These are phyloP conservation scores for Ectemnius lituratus DNA, from an alignment of 2,888 invertebrate species.

Conservation along the genomic window DNA sequence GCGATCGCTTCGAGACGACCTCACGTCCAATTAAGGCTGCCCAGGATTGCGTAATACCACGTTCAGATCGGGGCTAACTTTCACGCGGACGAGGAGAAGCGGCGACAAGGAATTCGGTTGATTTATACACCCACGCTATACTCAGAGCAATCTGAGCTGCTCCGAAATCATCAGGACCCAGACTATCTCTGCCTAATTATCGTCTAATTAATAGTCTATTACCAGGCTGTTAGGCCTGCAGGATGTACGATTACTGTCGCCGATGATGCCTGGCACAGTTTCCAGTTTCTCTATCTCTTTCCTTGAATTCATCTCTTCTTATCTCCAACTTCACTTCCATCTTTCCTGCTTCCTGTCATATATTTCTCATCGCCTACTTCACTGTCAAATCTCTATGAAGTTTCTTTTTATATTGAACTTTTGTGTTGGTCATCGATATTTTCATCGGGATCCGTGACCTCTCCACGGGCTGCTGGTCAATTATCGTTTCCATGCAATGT, in stretches of 20 bases:
- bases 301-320: too few species aligned
- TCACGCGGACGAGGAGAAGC: background rate
- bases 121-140: conserved; percentile 16
- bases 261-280: conserved; percentile 22
- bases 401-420: too few species aligned
- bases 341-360: too few species aligned
- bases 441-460: conserved; percentile 19
- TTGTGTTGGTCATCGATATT: too few species aligned
- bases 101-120: background rate
- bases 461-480: background rate
- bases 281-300: conserved; percentile 14
- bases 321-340: too few species aligned
- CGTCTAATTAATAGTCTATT: conserved; percentile 68
- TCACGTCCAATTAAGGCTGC: background rate
- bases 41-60: background rate
- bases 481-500: conserved; percentile 56
- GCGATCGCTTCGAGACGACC: background rate
- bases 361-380: too few species aligned
- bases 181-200: conserved; percentile 62
- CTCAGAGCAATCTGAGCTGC: conserved; percentile 9
- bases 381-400: too few species aligned
- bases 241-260: conserved; percentile 42
- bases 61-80: conserved; percentile 8
- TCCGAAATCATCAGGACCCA: conserved; percentile 1
- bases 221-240: conserved; percentile 39